Conservation (phyloP, 2,113 vertebrate genomes). For the Chamaea fasciata region DNA sequence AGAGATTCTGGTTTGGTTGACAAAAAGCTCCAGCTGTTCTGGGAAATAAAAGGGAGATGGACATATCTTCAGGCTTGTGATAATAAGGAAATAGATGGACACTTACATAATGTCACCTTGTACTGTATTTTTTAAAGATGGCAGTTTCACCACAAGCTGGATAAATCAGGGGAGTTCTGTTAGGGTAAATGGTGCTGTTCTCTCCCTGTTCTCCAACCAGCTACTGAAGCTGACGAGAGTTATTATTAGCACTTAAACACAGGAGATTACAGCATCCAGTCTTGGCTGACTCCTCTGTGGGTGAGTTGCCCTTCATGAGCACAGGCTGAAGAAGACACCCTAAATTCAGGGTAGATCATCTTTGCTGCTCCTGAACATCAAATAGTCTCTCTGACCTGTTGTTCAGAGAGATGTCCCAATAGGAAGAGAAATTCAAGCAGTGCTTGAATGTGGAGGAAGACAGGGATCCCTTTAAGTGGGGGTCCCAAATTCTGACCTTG, state of each 20-base stretch:
- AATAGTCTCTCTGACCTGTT: neutral
- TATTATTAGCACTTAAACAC: neutral
- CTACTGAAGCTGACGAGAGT: neutral
- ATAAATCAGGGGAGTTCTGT: neutral
- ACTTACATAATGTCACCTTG: neutral
- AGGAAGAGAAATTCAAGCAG: neutral
- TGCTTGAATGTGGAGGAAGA: neutral
- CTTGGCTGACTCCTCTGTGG: neutral
- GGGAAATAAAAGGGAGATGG: neutral
- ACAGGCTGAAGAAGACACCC: neutral
- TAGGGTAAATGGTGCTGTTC: neutral
- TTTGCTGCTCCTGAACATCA: neutral
- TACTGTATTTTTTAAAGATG: neutral
- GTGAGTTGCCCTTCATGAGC: neutral
- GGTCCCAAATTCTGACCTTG: neutral
- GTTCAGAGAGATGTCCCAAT: neutral
- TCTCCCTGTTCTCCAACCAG: neutral
- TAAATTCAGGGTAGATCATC: neutral
- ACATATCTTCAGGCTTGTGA: neutral
- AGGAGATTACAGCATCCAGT: neutral
- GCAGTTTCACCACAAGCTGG: neutral
- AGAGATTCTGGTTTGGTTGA: neutral
- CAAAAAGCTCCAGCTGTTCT: neutral
- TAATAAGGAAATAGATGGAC: neutral
- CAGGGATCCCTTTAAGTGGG: neutral